These are phyloP conservation scores for Eupithecia vulgata DNA, from an alignment of 2,888 invertebrate genomes.

Conservation along the genomic window DNA sequence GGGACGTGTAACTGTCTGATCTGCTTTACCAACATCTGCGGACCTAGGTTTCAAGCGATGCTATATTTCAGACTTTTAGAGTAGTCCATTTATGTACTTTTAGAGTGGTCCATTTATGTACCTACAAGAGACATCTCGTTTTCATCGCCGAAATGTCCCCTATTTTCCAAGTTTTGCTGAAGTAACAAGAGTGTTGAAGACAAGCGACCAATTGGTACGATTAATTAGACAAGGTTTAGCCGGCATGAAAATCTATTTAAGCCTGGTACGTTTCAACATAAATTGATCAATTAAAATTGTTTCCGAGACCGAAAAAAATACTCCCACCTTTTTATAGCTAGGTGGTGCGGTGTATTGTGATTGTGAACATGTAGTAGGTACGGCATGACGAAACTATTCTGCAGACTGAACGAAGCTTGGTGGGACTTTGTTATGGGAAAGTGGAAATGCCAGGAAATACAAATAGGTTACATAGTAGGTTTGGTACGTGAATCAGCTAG, in stretches of 20 bases:
- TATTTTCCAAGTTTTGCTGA: neutral
- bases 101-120: neutral
- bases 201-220: neutral
- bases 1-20: conserved; percentile 36
- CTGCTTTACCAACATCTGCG: conserved; percentile 31
- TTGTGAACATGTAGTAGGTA: conserved; percentile 37
- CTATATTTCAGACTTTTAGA: neutral
- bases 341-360: conserved; percentile 39
- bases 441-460: conserved; percentile 33
- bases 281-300: conserved; percentile 40
- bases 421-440: conserved; percentile 34
- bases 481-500: conserved; percentile 29
- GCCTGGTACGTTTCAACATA: conserved; percentile 33
- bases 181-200: neutral
- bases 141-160: neutral
- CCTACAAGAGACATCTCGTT: neutral
- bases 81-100: neutral
- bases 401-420: conserved; percentile 23
- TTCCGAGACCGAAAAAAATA: conserved; percentile 46
- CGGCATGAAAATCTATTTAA: conserved; percentile 1
- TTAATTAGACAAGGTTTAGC: conserved; percentile 20
- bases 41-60: neutral
- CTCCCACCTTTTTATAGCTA: conserved; percentile 54
- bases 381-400: conserved; percentile 49
- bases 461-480: conserved; percentile 34